These are phyloP conservation scores for Cantharis rustica DNA, from an alignment of 2,888 invertebrate species.

Conservation along the genomic window DNA sequence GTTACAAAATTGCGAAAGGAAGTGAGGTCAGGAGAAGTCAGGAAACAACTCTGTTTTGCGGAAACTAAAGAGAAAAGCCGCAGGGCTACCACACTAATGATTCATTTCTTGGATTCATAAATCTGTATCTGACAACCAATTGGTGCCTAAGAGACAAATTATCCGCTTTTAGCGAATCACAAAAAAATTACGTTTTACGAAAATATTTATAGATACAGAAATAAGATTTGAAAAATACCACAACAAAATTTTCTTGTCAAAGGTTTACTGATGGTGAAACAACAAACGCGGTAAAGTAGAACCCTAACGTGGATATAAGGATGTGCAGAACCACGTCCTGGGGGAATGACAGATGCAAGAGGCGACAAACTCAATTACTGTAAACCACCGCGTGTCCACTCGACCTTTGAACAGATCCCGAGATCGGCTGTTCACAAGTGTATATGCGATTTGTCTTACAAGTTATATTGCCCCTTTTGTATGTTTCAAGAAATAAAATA, in stretches of 20 bases:
- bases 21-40: conserved; percentile 26
- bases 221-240: background rate
- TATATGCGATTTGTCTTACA: conserved; percentile 26
- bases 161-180: conserved; percentile 18
- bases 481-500: background rate
- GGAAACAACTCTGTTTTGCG: conserved; percentile 35
- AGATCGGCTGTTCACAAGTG: conserved; percentile 18
- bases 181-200: background rate
- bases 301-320: conserved; percentile 22
- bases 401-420: conserved; percentile 47
- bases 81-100: conserved; percentile 47
- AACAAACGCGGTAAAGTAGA: conserved; percentile 4
- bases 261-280: background rate
- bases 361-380: conserved; percentile 50
- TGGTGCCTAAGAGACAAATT: conserved; percentile 38
- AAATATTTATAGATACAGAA: background rate
- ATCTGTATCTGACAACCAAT: conserved; percentile 46
- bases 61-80: conserved; percentile 43
- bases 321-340: conserved; percentile 35
- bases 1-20: conserved; percentile 10
- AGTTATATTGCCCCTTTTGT: conserved; percentile 26
- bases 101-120: conserved; percentile 49
- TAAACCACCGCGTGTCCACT: conserved; percentile 50
- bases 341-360: conserved; percentile 45
- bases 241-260: background rate